Conservation (phyloP, 1,140 invertebrate species). For the Micrasema longulum region DNA sequence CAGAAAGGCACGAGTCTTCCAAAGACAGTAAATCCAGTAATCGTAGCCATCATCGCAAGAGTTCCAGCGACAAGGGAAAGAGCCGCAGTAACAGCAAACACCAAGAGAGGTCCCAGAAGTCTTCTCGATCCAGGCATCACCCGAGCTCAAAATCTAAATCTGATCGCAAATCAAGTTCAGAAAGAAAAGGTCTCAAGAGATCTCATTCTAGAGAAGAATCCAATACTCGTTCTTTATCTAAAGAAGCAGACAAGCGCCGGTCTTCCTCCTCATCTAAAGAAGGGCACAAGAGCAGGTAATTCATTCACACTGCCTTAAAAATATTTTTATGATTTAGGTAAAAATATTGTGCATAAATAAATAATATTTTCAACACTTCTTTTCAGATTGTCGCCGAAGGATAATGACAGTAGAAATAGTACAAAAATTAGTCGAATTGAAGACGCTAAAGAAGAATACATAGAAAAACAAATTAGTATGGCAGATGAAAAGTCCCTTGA, state of each 20-base stretch:
- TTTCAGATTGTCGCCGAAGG: slow-evolving; percentile 40
- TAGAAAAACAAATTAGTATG: neutral
- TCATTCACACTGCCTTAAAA: neutral
- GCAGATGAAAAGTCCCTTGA: slow-evolving; percentile 15
- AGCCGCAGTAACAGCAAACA: slow-evolving; percentile 44
- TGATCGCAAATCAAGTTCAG: slow-evolving; percentile 46
- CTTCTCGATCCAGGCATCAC: slow-evolving; percentile 29
- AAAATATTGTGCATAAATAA: neutral
- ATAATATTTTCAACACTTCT: too few species aligned
- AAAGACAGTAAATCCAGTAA: slow-evolving; percentile 57
- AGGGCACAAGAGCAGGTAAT: slow-evolving; percentile 51
- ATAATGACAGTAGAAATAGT: slow-evolving; percentile 32
- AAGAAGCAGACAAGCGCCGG: slow-evolving; percentile 36
- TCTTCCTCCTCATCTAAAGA: slow-evolving; percentile 53
- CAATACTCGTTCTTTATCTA: slow-evolving; percentile 29
- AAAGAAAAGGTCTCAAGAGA: slow-evolving; percentile 56
- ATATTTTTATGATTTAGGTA: too few species aligned
- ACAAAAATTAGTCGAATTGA: slow-evolving; percentile 16
- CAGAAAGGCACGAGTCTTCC: slow-evolving; percentile 56
- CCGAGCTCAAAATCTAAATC: slow-evolving; percentile 53
- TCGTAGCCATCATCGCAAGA: slow-evolving; percentile 57
- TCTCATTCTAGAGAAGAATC: slow-evolving; percentile 58
- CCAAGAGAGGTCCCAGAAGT: slow-evolving; percentile 31
- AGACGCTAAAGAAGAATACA: slow-evolving; percentile 4
- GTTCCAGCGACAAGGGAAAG: slow-evolving; percentile 58